Evolutionary conservation across 2,888 invertebrate species (phyloP).

Genomic region (Mythimna impura): DNA sequence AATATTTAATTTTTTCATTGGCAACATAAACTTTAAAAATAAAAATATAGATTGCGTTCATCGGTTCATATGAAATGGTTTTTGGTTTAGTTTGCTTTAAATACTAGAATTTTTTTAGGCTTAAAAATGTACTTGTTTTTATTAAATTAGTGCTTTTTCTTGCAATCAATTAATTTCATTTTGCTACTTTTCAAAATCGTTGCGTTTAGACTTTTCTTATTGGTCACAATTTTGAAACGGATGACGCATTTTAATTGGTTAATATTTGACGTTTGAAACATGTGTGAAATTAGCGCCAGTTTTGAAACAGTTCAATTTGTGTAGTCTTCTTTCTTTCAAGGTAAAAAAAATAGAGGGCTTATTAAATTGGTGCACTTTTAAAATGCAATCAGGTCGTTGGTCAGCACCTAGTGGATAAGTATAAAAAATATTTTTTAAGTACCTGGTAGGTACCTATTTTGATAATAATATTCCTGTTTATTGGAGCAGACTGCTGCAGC

Average conservation of each 20-base stretch:
- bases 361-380: not conserved
- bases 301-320: slow-evolving; percentile 26
- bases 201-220: not conserved
- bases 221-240: slow-evolving; percentile 22
- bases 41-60: slow-evolving; percentile 37
- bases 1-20: slow-evolving; percentile 9
- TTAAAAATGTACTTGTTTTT: not conserved
- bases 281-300: slow-evolving; percentile 43
- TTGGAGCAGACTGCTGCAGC: not conserved
- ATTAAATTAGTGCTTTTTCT: not conserved
- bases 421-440: too few species aligned
- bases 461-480: not conserved
- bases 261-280: slow-evolving; percentile 45
- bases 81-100: not conserved
- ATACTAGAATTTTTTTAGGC: not conserved
- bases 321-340: not conserved
- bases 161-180: not conserved
- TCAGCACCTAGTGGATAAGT: not conserved
- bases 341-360: not conserved
- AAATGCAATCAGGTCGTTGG: not conserved
- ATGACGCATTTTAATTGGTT: slow-evolving; percentile 37
- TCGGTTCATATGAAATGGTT: not conserved
- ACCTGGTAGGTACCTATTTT: not conserved
- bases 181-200: not conserved
- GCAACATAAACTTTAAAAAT: slow-evolving; percentile 47